Percentiles rank a stretch among this genome's conserved stretches.
Conservation (phyloP, 2,888 invertebrate genomes). For the Leptinotarsa tumamoca region DNA sequence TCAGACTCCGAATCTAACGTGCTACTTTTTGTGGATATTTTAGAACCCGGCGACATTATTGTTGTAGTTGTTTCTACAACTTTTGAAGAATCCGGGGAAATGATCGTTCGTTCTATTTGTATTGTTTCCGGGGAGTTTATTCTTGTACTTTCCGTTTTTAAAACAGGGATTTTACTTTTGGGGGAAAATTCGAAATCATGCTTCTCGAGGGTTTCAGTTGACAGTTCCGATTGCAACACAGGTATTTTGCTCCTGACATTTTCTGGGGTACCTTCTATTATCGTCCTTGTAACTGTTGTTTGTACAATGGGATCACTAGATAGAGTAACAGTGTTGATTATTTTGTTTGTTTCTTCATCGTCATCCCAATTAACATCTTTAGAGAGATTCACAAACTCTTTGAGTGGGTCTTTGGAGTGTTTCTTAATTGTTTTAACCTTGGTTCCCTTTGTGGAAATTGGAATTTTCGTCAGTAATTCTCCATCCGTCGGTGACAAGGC, state of each 20-base stretch:
- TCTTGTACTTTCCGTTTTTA: conserved; percentile 61
- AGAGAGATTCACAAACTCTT: conserved; percentile 64
- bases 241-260: conserved; percentile 57
- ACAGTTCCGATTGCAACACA: conserved; percentile 45
- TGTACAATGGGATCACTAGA: conserved; percentile 60
- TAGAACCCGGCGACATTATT: conserved; percentile 60
- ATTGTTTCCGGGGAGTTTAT: conserved; percentile 56
- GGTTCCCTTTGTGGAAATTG: conserved; percentile 62
- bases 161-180: conserved; percentile 68
- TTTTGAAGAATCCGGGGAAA: conserved; percentile 51
- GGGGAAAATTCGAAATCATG: conserved; percentile 47
- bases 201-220: conserved; percentile 36
- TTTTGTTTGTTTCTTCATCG: conserved; percentile 53
- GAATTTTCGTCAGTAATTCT: conserved; percentile 64
- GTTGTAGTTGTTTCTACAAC: conserved; percentile 54
- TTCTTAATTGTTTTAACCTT: conserved; percentile 68
- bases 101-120: conserved; percentile 49
- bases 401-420: conserved; percentile 67
- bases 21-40: conserved; percentile 59
- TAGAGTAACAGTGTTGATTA: conserved; percentile 47
- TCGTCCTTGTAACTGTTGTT: conserved; percentile 62
- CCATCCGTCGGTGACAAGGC: conserved; percentile 56
- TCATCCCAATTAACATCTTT: conserved; percentile 67
- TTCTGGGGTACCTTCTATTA: conserved; percentile 46
- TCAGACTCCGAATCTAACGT: conserved; percentile 67